Evolutionary conservation across 2,113 vertebrate species (phyloP), one percentile per base, ranked within the genome.

Genomic region (Nothoprocta pentlandii): DNA sequence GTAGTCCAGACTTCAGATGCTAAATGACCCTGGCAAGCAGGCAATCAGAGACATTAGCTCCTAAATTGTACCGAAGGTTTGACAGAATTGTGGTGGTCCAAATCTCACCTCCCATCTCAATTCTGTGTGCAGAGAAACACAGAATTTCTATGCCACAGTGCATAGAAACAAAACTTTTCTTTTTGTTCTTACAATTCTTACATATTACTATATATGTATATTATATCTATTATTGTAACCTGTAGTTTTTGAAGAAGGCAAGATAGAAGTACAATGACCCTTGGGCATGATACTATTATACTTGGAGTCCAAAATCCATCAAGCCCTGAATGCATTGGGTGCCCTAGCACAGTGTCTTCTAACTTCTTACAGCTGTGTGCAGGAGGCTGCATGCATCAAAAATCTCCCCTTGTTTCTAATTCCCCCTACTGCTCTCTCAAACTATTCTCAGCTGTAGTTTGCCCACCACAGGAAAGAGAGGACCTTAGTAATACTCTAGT

Each of bases 241-340:
- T 7, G 8, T 47, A 56, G 51, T 8, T 91, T 93, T 96, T 94
- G 82, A 92, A 92, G 56, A 87, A 91, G 25, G 32, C 66, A 78
- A 67, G 51, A 54, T 11, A 78, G 32, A 6, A 14, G 5, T 94
- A 80, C 79, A 79, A 80, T 34, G n/a, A 78, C 87, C 36, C 13
- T 20, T 85, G 87, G 91, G 49, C 73, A 42, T 28, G 10, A 39
- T 39, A 32, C 30, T 79, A 1, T 42, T 87, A 12, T 46, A 66
- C 34, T 34, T 73, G 36, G 36, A 32, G 59, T 87, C 42, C 64
- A 92, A 88, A 85, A 3, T 4, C 30, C 17, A 1, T 0, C 85
- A 94, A 84, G 53, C 22, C 89, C 17, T 56, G 28, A 68, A 83
- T 71, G 42, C 71, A 92, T 34, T 47, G 13, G 0, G 34, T 80